phyloP scores from a whole-genome alignment of 2,888 invertebrate species.

The Eristalinus aeneus region DNA sequence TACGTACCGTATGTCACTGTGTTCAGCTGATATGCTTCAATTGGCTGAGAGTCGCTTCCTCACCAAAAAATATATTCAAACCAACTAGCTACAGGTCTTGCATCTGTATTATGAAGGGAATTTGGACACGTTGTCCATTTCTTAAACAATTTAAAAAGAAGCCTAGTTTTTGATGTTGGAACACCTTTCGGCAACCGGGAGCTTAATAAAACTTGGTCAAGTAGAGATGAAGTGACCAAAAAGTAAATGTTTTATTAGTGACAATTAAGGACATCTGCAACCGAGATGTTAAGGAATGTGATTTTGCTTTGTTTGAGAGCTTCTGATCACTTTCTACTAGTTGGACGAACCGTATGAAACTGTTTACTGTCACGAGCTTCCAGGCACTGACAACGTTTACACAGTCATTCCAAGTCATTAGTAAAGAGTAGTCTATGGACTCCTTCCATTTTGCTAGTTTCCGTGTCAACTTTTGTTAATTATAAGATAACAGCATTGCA shows the following conservation, averaged over 20 bases:
- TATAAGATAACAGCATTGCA: slow-evolving; percentile 41
- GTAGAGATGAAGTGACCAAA: slow-evolving; percentile 8
- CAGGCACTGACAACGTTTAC: slow-evolving; percentile 45
- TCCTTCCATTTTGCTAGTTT: slow-evolving; percentile 54
- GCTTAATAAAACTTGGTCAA: background rate
- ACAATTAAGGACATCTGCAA: slow-evolving; percentile 8
- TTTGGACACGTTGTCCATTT: slow-evolving; percentile 11
- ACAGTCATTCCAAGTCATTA: slow-evolving; percentile 44
- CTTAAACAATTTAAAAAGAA: slow-evolving; percentile 21
- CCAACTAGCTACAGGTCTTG: background rate
- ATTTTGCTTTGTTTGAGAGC: background rate
- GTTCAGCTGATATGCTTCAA: slow-evolving; percentile 46
- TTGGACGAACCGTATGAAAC: background rate
- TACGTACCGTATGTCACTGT: slow-evolving; percentile 55
- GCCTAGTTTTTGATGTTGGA: slow-evolving; percentile 13
- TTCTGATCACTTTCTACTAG: background rate
- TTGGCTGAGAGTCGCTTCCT: slow-evolving; percentile 4
- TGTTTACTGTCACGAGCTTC: slow-evolving; percentile 19
- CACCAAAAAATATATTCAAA: slow-evolving; percentile 56
- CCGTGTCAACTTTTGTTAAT: slow-evolving; percentile 44
- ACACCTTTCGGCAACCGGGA: background rate
- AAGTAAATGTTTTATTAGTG: background rate
- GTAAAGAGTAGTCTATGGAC: slow-evolving; percentile 30
- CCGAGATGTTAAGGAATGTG: background rate
- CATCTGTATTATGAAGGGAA: slow-evolving; percentile 12